phyloP scores from a whole-genome alignment of 1,140 invertebrate species.

The Pantala flavescens region DNA sequence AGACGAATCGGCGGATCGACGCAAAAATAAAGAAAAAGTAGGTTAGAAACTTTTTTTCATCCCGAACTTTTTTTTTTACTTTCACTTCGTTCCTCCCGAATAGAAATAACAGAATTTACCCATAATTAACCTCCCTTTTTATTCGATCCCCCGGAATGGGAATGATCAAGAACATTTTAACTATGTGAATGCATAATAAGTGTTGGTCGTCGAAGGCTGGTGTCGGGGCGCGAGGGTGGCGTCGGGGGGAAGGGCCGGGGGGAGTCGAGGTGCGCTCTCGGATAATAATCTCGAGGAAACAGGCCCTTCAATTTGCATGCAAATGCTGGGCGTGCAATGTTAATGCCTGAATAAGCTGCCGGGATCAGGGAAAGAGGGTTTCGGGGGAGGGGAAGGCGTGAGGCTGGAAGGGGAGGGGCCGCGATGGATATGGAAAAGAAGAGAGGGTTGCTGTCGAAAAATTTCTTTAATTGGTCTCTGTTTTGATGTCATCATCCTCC shows the following conservation, averaged over 20 bases:
- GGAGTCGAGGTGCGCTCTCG: neutral
- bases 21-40: too few species aligned
- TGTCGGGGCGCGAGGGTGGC: neutral
- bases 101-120: too few species aligned
- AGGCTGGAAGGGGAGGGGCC: neutral
- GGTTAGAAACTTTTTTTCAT: too few species aligned
- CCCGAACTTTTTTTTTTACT: too few species aligned
- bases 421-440: neutral
- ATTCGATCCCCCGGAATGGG: too few species aligned
- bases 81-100: too few species aligned
- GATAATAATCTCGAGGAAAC: conserved; percentile 14
- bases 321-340: conserved; percentile 12
- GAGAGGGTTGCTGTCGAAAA: neutral
- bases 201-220: neutral
- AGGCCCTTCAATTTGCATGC: conserved; percentile 15
- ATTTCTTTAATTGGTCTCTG: conserved; percentile 12
- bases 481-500: neutral
- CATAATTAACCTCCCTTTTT: too few species aligned
- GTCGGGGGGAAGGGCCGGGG: neutral
- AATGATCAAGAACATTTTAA: neutral
- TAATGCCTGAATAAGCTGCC: conserved; percentile 12
- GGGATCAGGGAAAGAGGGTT: neutral
- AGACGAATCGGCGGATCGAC: too few species aligned
- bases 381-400: neutral
- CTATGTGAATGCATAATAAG: neutral